Conservation (phyloP, 2,888 invertebrate species). For the Sinelater perroti region DNA sequence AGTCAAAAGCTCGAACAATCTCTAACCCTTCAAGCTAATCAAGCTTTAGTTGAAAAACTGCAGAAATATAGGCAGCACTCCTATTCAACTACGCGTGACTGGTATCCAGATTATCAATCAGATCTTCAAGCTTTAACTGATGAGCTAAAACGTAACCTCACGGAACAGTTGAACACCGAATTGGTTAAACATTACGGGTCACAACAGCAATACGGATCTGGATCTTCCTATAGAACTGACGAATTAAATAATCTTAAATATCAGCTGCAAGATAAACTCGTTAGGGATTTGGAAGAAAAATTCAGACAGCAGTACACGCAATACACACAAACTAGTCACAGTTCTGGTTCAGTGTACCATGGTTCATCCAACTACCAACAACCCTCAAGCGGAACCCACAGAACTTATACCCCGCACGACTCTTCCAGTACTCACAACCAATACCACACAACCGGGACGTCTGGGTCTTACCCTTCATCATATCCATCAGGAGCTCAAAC, state of each 20-base stretch:
- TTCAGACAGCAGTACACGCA: constrained; percentile 40
- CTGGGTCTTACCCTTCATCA: not conserved
- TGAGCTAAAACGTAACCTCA: constrained; percentile 53
- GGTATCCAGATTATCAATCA: constrained; percentile 44
- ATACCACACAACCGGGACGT: not conserved
- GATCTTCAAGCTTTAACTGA: constrained; percentile 51
- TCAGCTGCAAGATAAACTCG: constrained; percentile 54
- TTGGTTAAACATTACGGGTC: constrained; percentile 52
- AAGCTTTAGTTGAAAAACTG: constrained; percentile 48
- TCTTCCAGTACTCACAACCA: not conserved
- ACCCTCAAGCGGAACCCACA: constrained; percentile 4
- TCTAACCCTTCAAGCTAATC: constrained; percentile 50
- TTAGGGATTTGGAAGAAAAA: constrained; percentile 46
- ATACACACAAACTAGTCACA: constrained; percentile 21
- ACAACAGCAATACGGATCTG: constrained; percentile 49
- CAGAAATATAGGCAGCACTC: constrained; percentile 41
- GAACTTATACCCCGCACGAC: not conserved
- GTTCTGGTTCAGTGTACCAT: not conserved
- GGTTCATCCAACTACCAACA: not conserved
- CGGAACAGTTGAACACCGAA: constrained; percentile 51
- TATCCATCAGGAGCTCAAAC: not conserved
- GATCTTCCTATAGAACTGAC: constrained; percentile 49
- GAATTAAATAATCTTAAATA: constrained; percentile 53
- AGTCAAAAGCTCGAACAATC: constrained; percentile 52
- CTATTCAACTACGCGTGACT: constrained; percentile 28